A percentile compares a stretch with the other conserved stretches of the same genome.
phyloP scores from a whole-genome alignment of 2,888 invertebrate genomes.

The Apamea monoglypha region DNA sequence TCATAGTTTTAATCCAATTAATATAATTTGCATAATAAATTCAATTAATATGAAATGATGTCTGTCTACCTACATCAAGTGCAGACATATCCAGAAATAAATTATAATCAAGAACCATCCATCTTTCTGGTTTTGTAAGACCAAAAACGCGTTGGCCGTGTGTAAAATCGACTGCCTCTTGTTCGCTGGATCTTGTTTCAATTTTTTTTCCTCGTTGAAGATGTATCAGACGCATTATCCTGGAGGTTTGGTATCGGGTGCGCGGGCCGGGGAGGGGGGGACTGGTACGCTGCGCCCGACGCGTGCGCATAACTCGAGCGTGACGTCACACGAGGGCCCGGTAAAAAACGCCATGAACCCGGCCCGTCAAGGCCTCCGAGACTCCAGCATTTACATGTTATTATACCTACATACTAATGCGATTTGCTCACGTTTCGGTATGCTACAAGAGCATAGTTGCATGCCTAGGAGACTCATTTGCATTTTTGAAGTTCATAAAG shows the following conservation, averaged over 20 bases:
- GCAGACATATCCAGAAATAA: constrained; percentile 67
- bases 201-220: constrained; percentile 86
- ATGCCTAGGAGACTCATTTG: constrained; percentile 60
- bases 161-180: constrained; percentile 85
- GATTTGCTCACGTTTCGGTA: constrained; percentile 73
- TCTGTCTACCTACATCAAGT: constrained; percentile 47
- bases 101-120: constrained; percentile 77
- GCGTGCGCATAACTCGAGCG: constrained; percentile 86
- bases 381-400: constrained; percentile 81
- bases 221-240: constrained; percentile 88
- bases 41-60: constrained; percentile 45
- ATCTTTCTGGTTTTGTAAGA: constrained; percentile 80
- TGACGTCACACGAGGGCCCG: constrained; percentile 86
- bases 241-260: constrained; percentile 83
- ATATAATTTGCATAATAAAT: constrained; percentile 35
- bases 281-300: constrained; percentile 69
- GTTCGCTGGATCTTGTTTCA: constrained; percentile 82
- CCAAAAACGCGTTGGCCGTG: constrained; percentile 81
- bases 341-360: constrained; percentile 87
- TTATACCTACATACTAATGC: constrained; percentile 75
- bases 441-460: constrained; percentile 65
- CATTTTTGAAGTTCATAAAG: constrained; percentile 46
- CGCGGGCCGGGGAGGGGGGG: constrained; percentile 63
- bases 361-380: constrained; percentile 84
- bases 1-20: constrained; percentile 10